Evolutionary conservation across 2,113 vertebrate genomes (phyloP).

Genomic region (Leptosomus discolor): DNA sequence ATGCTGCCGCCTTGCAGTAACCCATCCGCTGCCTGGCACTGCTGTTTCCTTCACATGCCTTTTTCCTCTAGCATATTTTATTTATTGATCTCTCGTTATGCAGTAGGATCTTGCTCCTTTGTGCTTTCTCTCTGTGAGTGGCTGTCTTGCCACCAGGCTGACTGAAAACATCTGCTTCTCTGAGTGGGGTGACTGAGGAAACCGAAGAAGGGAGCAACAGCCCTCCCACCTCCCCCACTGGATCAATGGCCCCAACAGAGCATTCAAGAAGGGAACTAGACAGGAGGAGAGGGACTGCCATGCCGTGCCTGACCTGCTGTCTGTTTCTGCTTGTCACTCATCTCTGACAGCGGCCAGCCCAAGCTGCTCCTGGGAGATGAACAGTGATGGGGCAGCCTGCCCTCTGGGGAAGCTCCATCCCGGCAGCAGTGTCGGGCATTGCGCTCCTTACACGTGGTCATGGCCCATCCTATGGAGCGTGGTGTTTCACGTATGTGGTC

Average conservation of each 20-base stretch:
- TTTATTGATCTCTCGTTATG: slow-evolving; percentile 8
- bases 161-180: slow-evolving; percentile 25
- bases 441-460: fast-evolving
- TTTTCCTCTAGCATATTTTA: slow-evolving; percentile 39
- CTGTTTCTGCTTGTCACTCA: fast-evolving
- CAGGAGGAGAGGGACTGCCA: neutral
- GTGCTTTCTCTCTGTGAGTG: neutral
- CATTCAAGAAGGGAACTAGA: neutral
- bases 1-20: slow-evolving; percentile 16
- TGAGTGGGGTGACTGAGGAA: neutral
- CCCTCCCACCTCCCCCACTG: neutral
- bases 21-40: neutral
- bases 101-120: neutral
- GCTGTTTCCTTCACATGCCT: slow-evolving; percentile 10
- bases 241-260: neutral
- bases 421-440: neutral
- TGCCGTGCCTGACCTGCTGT: neutral
- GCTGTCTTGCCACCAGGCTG: neutral
- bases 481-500: neutral
- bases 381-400: neutral
- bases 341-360: neutral
- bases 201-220: neutral
- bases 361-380: neutral
- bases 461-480: neutral
- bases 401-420: neutral